Conservation (phyloP, 2,113 vertebrate genomes). For the Narcine bancroftii region DNA sequence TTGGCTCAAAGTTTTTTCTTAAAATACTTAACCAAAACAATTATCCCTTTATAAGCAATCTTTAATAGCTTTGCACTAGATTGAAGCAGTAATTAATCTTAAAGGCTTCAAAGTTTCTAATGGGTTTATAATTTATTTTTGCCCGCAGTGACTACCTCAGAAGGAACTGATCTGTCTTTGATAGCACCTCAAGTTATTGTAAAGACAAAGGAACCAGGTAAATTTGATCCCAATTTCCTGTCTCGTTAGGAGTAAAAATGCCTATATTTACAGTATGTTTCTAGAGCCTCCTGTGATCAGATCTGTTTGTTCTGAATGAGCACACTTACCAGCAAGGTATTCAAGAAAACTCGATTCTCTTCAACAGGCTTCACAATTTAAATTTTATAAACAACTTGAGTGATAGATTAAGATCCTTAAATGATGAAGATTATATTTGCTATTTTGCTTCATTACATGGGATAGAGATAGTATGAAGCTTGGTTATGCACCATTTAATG, state of each 20-base stretch:
- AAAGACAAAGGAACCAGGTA: constrained; percentile 88
- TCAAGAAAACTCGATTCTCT: not conserved
- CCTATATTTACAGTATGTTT: not conserved
- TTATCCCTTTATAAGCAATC: not conserved
- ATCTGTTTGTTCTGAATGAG: not conserved
- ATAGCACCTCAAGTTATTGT: constrained; percentile 70
- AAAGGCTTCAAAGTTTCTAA: not conserved
- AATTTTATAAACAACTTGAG: not conserved
- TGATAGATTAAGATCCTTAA: not conserved
- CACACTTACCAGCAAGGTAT: not conserved
- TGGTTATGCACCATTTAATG: no score
- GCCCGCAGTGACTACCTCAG: constrained; percentile 65
- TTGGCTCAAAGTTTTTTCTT: not conserved
- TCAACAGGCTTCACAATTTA: not conserved
- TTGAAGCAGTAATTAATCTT: not conserved
- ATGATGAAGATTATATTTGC: not conserved
- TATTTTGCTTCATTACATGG: not conserved
- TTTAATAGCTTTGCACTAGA: not conserved
- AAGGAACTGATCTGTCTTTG: constrained; percentile 71
- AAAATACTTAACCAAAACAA: not conserved
- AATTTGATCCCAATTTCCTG: not conserved
- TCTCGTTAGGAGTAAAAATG: not conserved
- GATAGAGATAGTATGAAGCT: not conserved
- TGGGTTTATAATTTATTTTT: constrained; percentile 11
- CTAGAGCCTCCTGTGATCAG: not conserved